These are phyloP conservation scores for Bos javanicus DNA, from an alignment of 2,113 vertebrate species.

Conservation along the genomic window DNA sequence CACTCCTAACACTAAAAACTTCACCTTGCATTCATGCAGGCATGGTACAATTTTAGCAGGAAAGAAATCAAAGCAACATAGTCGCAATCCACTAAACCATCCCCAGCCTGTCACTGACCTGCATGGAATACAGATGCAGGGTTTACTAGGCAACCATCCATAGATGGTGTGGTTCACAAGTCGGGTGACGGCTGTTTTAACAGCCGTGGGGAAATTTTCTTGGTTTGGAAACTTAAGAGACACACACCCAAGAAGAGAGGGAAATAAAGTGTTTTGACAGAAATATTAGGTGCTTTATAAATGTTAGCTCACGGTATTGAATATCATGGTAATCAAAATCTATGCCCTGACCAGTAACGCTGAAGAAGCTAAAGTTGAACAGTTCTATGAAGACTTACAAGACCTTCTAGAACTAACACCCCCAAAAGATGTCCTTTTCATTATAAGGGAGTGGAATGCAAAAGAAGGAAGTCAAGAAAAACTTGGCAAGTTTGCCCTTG, in stretches of 20 bases:
- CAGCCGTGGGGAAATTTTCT: neutral
- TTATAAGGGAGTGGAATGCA: neutral
- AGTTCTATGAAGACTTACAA: neutral
- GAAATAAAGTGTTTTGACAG: neutral
- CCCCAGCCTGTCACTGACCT: neutral
- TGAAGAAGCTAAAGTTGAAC: neutral
- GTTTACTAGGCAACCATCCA: neutral
- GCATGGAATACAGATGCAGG: neutral
- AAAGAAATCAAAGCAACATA: neutral
- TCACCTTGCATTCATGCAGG: neutral
- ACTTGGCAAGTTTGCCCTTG: neutral
- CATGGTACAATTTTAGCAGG: neutral
- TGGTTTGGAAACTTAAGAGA: neutral
- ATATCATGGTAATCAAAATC: neutral
- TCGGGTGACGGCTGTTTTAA: neutral
- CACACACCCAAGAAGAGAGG: neutral
- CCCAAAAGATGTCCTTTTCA: neutral
- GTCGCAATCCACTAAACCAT: neutral
- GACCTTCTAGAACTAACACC: neutral
- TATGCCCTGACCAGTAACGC: fast-evolving
- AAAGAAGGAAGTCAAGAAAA: neutral
- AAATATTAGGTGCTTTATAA: neutral
- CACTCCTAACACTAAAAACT: neutral
- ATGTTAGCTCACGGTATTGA: neutral
- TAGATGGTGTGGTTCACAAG: neutral